Evolutionary conservation across 2,888 invertebrate species (phyloP).

Genomic region (Pediacus dermestoides): DNA sequence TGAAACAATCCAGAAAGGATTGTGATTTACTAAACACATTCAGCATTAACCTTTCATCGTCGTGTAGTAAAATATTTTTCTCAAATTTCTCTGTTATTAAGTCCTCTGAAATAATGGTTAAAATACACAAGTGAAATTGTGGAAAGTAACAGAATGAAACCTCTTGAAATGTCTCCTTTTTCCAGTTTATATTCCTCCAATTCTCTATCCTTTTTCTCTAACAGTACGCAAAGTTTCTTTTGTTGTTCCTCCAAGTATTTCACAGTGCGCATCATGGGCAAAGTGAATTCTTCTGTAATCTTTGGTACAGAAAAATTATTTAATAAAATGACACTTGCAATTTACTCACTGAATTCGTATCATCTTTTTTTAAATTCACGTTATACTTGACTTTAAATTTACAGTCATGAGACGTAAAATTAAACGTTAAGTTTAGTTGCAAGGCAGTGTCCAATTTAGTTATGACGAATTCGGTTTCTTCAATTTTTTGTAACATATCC

Average conservation of each 20-base stretch:
- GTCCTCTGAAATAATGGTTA: conserved; percentile 33
- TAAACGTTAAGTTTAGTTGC: too few species aligned
- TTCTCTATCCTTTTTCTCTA: conserved; percentile 56
- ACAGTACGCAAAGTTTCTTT: conserved; percentile 45
- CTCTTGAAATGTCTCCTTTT: conserved; percentile 51
- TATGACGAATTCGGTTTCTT: neutral
- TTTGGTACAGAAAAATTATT: too few species aligned
- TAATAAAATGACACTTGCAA: neutral
- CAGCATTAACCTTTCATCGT: conserved; percentile 28
- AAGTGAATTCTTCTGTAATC: conserved; percentile 39
- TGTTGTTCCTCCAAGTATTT: conserved; percentile 52
- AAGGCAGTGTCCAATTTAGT: too few species aligned
- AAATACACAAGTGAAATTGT: conserved; percentile 3
- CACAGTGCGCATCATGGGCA: conserved; percentile 48
- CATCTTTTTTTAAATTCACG: neutral
- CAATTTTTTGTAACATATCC: neutral
- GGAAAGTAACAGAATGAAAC: conserved; percentile 33
- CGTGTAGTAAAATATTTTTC: conserved; percentile 19
- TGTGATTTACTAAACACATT: conserved; percentile 30
- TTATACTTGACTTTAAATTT: neutral
- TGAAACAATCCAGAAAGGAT: conserved; percentile 31
- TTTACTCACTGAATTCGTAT: neutral
- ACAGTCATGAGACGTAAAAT: too few species aligned
- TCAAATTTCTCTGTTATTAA: conserved; percentile 43
- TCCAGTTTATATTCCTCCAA: conserved; percentile 55